A percentile compares a stretch with the other conserved stretches of the same genome.
Evolutionary conservation across 2,888 invertebrate genomes (phyloP).

Genomic region (Chromoteleia sp.): DNA sequence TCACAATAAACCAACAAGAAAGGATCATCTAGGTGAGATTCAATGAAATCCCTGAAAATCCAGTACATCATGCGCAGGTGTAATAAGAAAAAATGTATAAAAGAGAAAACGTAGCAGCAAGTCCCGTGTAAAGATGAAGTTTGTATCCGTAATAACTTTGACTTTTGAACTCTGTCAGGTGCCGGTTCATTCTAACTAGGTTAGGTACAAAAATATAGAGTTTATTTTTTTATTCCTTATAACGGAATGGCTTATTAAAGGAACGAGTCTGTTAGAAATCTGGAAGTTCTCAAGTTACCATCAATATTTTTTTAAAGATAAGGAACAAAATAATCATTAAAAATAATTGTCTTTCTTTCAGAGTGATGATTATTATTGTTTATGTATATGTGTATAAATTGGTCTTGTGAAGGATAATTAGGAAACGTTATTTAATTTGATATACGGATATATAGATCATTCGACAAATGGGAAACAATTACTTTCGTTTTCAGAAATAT

Average conservation of each 20-base stretch:
- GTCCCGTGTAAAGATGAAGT: neutral
- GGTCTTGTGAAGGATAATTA: too few species aligned
- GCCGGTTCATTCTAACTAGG: neutral
- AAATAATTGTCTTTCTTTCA: neutral
- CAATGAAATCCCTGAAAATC: constrained; percentile 33
- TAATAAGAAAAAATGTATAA: constrained; percentile 7
- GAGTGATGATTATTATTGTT: neutral
- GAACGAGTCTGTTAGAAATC: neutral
- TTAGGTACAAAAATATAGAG: neutral
- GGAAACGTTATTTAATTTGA: too few species aligned
- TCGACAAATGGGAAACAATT: too few species aligned
- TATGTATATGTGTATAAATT: neutral
- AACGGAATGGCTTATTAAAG: neutral
- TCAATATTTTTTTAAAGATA: neutral
- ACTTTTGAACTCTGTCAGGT: constrained; percentile 9
- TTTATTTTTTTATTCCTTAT: too few species aligned
- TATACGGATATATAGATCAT: too few species aligned
- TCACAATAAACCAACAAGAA: constrained; percentile 27
- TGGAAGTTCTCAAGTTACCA: neutral
- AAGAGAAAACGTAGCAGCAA: constrained; percentile 8
- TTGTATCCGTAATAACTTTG: constrained; percentile 15
- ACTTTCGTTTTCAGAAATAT: too few species aligned
- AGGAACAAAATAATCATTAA: too few species aligned
- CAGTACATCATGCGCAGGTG: constrained; percentile 23
- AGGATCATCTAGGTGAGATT: neutral